Conservation (phyloP, 2,797 vertebrate genomes). For the Lithobates sylvaticus region DNA sequence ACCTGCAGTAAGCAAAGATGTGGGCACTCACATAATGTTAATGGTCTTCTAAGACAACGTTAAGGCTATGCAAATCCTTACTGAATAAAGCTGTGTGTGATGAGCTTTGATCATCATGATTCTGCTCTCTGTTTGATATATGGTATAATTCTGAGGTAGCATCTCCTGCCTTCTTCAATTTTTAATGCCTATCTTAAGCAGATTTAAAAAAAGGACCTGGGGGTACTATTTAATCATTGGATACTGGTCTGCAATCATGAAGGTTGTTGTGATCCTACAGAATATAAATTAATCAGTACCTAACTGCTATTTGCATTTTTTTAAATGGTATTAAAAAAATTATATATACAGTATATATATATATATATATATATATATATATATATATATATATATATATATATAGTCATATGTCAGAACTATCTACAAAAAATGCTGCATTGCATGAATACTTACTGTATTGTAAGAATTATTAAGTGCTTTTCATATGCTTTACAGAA, state of each 20-base stretch:
- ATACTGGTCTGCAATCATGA: not conserved
- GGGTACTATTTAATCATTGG: not conserved
- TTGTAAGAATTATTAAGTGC: conserved; percentile 5
- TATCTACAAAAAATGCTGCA: not conserved
- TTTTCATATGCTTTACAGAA: conserved; percentile 29
- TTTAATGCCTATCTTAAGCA: not conserved
- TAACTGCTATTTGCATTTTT: conserved; percentile 24
- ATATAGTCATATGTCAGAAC: conserved; percentile 1
- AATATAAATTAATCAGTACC: conserved; percentile 20
- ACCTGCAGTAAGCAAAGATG: not conserved
- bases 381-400: conserved; percentile 1
- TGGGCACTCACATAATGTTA: not conserved
- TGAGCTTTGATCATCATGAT: not conserved
- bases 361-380: not conserved
- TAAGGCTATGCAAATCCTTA: not conserved
- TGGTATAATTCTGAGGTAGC: not conserved
- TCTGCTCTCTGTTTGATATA: not conserved
- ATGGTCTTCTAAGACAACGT: not conserved
- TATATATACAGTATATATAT: no score
- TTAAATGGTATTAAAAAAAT: conserved; percentile 35
- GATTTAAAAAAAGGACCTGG: not conserved
- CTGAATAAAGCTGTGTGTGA: not conserved
- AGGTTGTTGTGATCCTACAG: conserved; percentile 23
- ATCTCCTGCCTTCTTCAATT: not conserved
- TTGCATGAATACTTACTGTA: not conserved